These are phyloP conservation scores for Temnothorax unifasciatus DNA, from an alignment of 2,888 invertebrate genomes.

Conservation along the genomic window DNA sequence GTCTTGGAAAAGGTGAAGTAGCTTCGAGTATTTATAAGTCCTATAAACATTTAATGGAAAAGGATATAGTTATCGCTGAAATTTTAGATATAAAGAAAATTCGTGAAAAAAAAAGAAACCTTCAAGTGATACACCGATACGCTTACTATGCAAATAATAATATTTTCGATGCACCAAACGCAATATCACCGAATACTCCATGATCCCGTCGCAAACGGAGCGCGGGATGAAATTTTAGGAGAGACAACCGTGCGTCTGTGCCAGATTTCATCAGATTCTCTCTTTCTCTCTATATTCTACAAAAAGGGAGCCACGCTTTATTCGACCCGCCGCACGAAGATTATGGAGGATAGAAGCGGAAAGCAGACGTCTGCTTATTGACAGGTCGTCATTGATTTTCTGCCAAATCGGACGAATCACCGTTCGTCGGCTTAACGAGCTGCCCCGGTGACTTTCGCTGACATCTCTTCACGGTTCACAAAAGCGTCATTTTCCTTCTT, in stretches of 20 bases:
- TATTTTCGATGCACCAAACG: conserved; percentile 51
- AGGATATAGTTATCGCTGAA: conserved; percentile 24
- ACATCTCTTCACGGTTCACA: conserved; percentile 27
- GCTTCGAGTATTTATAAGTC: conserved; percentile 24
- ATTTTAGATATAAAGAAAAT: conserved; percentile 28
- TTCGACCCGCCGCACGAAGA: conserved; percentile 52
- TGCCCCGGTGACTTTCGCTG: conserved; percentile 41
- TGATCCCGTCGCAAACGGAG: conserved; percentile 44
- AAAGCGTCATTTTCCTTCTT: conserved; percentile 45
- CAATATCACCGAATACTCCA: conserved; percentile 44
- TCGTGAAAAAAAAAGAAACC: conserved; percentile 3
- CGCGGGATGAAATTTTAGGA: conserved; percentile 54
- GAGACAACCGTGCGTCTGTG: conserved; percentile 53
- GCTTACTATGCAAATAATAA: conserved; percentile 53
- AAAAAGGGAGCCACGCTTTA: conserved; percentile 51
- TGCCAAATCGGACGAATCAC: conserved; percentile 61
- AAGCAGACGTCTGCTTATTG: conserved; percentile 60
- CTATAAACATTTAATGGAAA: conserved; percentile 37
- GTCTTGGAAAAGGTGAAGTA: conserved; percentile 13
- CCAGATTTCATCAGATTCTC: conserved; percentile 56
- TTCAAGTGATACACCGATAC: conserved; percentile 23
- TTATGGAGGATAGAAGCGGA: conserved; percentile 54
- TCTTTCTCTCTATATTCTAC: conserved; percentile 50
- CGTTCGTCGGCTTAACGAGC: conserved; percentile 60
- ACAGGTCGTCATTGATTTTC: conserved; percentile 67